These are phyloP conservation scores for Tapera naevia DNA, from an alignment of 2,797 vertebrate species.

Conservation along the genomic window DNA sequence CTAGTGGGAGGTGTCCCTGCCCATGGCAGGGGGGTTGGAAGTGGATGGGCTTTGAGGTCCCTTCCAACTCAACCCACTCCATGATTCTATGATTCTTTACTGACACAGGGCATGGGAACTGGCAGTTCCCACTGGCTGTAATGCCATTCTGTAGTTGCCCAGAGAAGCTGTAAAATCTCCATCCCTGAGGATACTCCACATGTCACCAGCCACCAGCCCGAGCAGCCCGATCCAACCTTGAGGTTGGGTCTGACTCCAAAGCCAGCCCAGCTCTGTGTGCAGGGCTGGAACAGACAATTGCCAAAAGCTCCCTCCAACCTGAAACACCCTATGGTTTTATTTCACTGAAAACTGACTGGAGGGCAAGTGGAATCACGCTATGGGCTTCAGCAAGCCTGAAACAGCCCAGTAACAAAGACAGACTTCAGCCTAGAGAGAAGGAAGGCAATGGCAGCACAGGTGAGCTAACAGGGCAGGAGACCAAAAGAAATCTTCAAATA, in stretches of 20 bases:
- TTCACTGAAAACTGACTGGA: background rate
- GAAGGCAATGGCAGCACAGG: background rate
- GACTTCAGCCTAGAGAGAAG: background rate
- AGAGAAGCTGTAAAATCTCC: background rate
- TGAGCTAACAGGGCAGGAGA: background rate
- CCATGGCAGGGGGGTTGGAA: too few relatives aligned
- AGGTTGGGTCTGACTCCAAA: background rate
- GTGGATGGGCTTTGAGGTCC: too few relatives aligned
- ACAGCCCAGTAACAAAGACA: background rate
- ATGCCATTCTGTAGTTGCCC: background rate
- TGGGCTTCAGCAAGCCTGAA: background rate
- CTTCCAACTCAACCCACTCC: too few relatives aligned
- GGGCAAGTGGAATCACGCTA: background rate
- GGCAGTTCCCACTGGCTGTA: background rate
- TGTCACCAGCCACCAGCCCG: background rate
- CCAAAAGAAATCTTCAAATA: background rate
- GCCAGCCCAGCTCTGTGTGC: background rate
- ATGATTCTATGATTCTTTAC: too few relatives aligned
- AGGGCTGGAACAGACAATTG: background rate
- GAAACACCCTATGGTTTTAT: background rate
- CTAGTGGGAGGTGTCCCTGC: too few relatives aligned
- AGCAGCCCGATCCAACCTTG: background rate
- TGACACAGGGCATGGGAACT: background rate
- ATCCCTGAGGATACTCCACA: background rate
- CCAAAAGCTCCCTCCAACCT: background rate